A percentile compares a stretch with the other conserved stretches of the same genome.
phyloP scores from a whole-genome alignment of 2,888 invertebrate genomes.

The Clivina fossor region DNA sequence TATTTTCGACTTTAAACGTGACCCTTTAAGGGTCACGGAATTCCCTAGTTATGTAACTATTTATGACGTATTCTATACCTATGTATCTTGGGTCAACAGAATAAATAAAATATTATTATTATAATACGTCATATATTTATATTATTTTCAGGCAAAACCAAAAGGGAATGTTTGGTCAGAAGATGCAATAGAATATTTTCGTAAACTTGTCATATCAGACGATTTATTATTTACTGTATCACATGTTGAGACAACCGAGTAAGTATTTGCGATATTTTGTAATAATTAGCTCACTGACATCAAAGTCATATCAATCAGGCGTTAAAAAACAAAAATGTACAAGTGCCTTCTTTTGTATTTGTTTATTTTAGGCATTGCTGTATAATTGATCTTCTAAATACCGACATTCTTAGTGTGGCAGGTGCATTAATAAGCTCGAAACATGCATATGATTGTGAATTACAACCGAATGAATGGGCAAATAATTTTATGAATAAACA shows the following conservation, averaged over 20 bases:
- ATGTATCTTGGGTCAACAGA: no score
- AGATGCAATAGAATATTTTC: conserved; percentile 12
- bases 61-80: no score
- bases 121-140: not conserved
- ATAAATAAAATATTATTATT: not conserved
- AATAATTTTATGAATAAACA: conserved; percentile 27
- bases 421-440: conserved; percentile 17
- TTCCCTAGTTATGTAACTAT: no score
- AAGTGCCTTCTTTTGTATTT: not conserved
- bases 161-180: conserved; percentile 6
- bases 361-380: conserved; percentile 10
- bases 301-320: no score
- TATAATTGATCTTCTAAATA: conserved; percentile 22
- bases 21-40: no score
- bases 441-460: not conserved
- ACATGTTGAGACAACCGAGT: conserved; percentile 6
- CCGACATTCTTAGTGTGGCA: conserved; percentile 15
- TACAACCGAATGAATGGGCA: conserved; percentile 1
- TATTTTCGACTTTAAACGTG: no score
- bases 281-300: no score
- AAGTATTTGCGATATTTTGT: no score
- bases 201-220: not conserved
- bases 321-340: no score
- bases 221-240: conserved; percentile 17
- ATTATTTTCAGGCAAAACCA: conserved; percentile 13